Evolutionary conservation across 2,113 vertebrate genomes (phyloP), one percentile per base, ranked within the genome.

Genomic region (Tragulus kanchil): DNA sequence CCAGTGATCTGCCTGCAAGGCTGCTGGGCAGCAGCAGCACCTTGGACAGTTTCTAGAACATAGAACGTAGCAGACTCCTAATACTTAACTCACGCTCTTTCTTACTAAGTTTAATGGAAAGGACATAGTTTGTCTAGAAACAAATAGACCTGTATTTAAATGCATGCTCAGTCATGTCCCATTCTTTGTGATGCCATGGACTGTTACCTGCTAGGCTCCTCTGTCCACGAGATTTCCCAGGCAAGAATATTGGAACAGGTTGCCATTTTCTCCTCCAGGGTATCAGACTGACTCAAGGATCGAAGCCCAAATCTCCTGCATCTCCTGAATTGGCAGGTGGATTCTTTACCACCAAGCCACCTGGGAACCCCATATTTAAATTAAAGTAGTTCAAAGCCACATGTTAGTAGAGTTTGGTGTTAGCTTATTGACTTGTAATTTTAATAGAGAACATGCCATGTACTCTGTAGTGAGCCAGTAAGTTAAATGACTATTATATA

Each of bases 51-150:
- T 86, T 75, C 54, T 52, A 56, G 28, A 93, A 52, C 21, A 79
- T 6, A 84, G 19, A n/a, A n/a, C n/a, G n/a, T n/a, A n/a, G n/a
- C 13, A 10, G 31, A n/a, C 28, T 84, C 73, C n/a, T 58, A 73
- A 84, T 8, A 61, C 12, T 50, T n/a, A n/a, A 36, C 6, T 42
- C 26, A n/a, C 28, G 23, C 21, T 82, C 19, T 96, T 86, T 65
- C 50, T 77, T 86, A 67, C 36, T 71, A 56, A 69, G 31, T 61
- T 90, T 93, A 92, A 36, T 45, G 28, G 19, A 86, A 82, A 89
- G 26, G 84, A 42, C 3, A 42, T 65, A 25, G 9, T 45, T 95
- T 92, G n/a, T 94, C 8, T 96, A 52, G 58, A 81, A 87, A 82
- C 25, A n/a, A 79, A 67, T n/a, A 50, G 14, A 25, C 4, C 1